Evolutionary conservation across 30 jellyfish, hydroid and myxozoan genomes (phyloP).

Genomic region (Calvadosia cruxmelitensis): DNA sequence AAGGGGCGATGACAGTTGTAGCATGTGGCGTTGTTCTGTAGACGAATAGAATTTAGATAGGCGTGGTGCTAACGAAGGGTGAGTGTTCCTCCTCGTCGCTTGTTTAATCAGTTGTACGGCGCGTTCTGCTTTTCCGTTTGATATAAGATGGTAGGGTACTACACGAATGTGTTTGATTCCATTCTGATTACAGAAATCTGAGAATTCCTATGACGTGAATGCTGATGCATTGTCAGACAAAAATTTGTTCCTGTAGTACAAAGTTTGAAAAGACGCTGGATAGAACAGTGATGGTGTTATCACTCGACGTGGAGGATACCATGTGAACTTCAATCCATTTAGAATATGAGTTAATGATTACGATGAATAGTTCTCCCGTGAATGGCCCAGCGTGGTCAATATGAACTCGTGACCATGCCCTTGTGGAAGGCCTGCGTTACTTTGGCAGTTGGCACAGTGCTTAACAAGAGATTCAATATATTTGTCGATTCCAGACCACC

Average conservation of each 20-base stretch:
- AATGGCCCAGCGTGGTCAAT: constrained; percentile 23
- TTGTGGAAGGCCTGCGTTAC: constrained; percentile 14
- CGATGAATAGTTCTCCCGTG: constrained; percentile 13
- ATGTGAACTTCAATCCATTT: constrained; percentile 33
- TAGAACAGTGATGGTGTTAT: constrained; percentile 28
- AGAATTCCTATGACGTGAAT: background rate
- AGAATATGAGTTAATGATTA: constrained; percentile 26
- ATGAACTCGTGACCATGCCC: constrained; percentile 24
- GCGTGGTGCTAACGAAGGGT: constrained; percentile 14
- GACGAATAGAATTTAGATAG: background rate
- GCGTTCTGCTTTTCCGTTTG: background rate
- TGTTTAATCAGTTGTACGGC: constrained; percentile 8
- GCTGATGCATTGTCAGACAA: background rate
- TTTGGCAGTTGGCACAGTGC: constrained; percentile 10
- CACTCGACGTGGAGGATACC: constrained; percentile 14
- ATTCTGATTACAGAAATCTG: background rate
- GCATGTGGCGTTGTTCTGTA: constrained; percentile 28
- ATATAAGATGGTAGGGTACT: background rate
- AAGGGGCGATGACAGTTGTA: constrained; percentile 38
- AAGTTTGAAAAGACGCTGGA: constrained; percentile 18
- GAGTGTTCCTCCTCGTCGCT: constrained; percentile 16
- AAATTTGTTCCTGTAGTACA: constrained; percentile 28
- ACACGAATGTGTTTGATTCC: background rate
- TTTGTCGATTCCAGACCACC: constrained; percentile 21
- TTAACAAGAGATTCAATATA: constrained; percentile 9